phyloP scores from a whole-genome alignment of 1,140 invertebrate genomes.

The Mizuhopecten yessoensis region DNA sequence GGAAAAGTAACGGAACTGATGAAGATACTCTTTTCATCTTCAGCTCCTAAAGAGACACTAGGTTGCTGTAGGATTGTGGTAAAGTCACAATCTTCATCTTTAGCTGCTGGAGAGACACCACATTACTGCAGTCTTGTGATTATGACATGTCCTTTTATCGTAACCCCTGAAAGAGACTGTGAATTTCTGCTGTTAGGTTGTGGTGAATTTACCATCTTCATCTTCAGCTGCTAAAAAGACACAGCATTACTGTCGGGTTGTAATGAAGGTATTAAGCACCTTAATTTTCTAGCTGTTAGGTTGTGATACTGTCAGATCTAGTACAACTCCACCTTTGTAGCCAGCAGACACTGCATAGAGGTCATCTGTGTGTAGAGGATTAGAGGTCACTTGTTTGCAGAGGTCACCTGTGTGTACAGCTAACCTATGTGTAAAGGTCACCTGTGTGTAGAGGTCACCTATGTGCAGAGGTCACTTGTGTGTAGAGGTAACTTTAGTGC shows the following conservation, averaged over 20 bases:
- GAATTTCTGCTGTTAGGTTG: not conserved
- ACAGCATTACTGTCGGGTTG: not conserved
- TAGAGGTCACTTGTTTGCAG: no score
- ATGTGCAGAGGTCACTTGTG: no score
- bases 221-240: not conserved
- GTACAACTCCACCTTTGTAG: not conserved
- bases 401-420: no score
- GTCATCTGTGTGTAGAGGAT: no score
- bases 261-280: not conserved
- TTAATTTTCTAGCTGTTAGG: not conserved
- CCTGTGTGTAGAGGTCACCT: no score
- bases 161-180: not conserved
- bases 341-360: not conserved
- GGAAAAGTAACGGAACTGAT: constrained; percentile 75
- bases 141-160: not conserved
- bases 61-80: no score
- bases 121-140: not conserved
- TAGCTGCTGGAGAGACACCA: not conserved
- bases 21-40: constrained; percentile 73
- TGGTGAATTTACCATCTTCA: not conserved
- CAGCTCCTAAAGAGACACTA: constrained; percentile 42
- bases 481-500: no score
- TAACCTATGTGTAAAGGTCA: no score
- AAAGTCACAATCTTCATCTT: not conserved
- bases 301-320: not conserved